A percentile compares a stretch with the other conserved stretches of the same genome.
Conservation (phyloP, 2,797 vertebrate genomes). For the Pseudochromis fuscus region DNA sequence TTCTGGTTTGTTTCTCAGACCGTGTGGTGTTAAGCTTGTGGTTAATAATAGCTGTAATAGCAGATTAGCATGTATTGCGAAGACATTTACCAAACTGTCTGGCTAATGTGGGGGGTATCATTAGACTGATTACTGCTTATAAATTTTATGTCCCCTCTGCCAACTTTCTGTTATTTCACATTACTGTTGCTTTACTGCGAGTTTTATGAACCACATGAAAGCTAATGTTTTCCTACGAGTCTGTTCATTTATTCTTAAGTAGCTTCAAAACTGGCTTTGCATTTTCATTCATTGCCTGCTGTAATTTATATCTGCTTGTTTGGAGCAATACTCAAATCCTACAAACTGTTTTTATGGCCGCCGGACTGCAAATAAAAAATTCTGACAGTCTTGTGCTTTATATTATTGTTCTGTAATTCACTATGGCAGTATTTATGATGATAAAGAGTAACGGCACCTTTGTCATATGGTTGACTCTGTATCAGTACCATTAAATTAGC, state of each 20-base stretch:
- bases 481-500: constrained; percentile 26
- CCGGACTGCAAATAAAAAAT: background rate
- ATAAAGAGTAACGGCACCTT: background rate
- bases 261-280: constrained; percentile 18
- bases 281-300: background rate
- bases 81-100: constrained; percentile 58
- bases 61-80: constrained; percentile 53
- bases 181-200: constrained; percentile 24
- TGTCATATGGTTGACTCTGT: constrained; percentile 7
- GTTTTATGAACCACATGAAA: constrained; percentile 45
- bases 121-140: constrained; percentile 54
- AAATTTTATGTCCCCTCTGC: constrained; percentile 43
- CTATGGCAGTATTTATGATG: background rate
- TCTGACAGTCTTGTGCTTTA: background rate
- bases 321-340: background rate
- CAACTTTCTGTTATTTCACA: constrained; percentile 48
- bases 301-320: background rate
- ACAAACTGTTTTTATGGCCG: background rate
- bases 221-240: constrained; percentile 3
- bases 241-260: constrained; percentile 4
- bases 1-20: constrained; percentile 72
- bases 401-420: background rate
- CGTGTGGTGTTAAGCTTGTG: constrained; percentile 44
- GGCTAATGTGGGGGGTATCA: constrained; percentile 47
- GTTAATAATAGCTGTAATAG: constrained; percentile 61